phyloP scores from a whole-genome alignment of 2,113 vertebrate genomes.

The Brienomyrus longianalis region DNA sequence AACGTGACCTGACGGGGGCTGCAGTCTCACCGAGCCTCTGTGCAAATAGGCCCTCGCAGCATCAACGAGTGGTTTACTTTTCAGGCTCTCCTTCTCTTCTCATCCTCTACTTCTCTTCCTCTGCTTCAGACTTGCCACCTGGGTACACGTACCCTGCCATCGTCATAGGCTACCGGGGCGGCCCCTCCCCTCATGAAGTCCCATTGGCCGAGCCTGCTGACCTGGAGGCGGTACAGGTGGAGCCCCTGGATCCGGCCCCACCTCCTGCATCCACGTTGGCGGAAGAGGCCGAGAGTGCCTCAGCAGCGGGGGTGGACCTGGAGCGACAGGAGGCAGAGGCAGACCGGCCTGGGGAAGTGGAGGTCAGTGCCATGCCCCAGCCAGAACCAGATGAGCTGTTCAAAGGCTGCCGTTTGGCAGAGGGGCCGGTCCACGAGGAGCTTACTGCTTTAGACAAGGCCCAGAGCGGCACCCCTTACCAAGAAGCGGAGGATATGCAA shows the following conservation, averaged over 20 bases:
- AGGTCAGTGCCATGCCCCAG: slow-evolving; percentile 31
- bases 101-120: not conserved
- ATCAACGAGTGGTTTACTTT: not conserved
- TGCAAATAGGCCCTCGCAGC: not conserved
- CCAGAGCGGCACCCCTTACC: slow-evolving; percentile 48
- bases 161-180: slow-evolving; percentile 65
- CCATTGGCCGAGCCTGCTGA: slow-evolving; percentile 74
- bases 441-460: slow-evolving; percentile 44
- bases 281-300: slow-evolving; percentile 51
- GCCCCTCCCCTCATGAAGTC: slow-evolving; percentile 59
- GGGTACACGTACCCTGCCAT: slow-evolving; percentile 69
- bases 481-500: slow-evolving; percentile 32
- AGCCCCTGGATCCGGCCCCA: slow-evolving; percentile 43
- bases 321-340: slow-evolving; percentile 39
- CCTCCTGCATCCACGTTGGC: slow-evolving; percentile 45
- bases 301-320: slow-evolving; percentile 48
- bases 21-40: not conserved
- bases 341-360: slow-evolving; percentile 22
- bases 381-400: slow-evolving; percentile 37
- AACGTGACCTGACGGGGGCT: slow-evolving; percentile 52
- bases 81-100: slow-evolving; percentile 20
- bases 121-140: slow-evolving; percentile 71
- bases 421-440: slow-evolving; percentile 42
- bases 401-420: slow-evolving; percentile 42
- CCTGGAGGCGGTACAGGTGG: slow-evolving; percentile 71